Conservation (phyloP, 30 jellyfish, hydroid and myxozoan genomes). For the Pelagia noctiluca region DNA sequence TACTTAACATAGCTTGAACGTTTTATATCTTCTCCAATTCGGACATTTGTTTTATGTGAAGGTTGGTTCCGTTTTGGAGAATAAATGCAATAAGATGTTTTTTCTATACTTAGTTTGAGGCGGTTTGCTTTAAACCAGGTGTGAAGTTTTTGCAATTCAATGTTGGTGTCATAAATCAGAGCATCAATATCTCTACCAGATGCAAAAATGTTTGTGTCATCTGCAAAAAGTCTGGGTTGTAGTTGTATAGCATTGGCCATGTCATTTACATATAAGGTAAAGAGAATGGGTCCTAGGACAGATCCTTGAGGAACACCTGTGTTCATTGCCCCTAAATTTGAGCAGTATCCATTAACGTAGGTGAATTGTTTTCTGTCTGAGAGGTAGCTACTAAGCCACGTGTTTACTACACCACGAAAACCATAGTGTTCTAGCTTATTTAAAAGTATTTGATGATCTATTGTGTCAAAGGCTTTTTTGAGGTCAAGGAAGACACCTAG, state of each 20-base stretch:
- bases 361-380: background rate
- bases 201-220: background rate
- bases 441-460: background rate
- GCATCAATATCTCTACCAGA: background rate
- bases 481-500: constrained; percentile 1
- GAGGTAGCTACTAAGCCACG: background rate
- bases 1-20: background rate
- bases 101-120: background rate
- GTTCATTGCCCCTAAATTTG: background rate
- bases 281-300: constrained; percentile 1
- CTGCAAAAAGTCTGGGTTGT: background rate
- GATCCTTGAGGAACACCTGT: background rate
- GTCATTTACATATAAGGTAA: background rate
- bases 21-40: background rate
- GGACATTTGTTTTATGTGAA: background rate
- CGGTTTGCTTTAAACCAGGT: background rate
- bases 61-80: background rate
- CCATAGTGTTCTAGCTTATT: background rate
- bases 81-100: background rate
- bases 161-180: background rate
- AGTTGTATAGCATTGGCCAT: background rate
- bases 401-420: background rate
- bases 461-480: constrained; percentile 1
- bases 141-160: background rate
- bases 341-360: background rate